Conservation (phyloP, 1,140 invertebrate species). For the Diabrotica virgifera region DNA sequence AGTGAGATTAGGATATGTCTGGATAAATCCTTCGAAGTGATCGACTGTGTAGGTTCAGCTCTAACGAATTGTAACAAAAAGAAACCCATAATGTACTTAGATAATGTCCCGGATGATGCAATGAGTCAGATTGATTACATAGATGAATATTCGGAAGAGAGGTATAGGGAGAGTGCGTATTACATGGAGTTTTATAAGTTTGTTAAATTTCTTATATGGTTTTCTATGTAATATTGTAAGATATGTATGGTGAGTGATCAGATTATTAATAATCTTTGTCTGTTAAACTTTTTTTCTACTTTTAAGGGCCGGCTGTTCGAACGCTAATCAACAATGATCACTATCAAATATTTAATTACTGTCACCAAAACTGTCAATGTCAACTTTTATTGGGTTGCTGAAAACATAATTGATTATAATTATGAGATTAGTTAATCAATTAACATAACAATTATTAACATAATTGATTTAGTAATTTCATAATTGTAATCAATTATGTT, state of each 20-base stretch:
- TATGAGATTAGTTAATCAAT: no score
- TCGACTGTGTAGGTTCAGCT: slow-evolving; percentile 39
- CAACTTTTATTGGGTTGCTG: no score
- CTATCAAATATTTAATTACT: no score
- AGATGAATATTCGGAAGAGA: slow-evolving; percentile 14
- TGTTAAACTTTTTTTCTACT: no score
- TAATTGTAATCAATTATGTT: no score
- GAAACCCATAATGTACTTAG: slow-evolving; percentile 57
- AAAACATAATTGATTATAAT: no score
- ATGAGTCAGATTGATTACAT: slow-evolving; percentile 10
- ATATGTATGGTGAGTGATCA: not conserved
- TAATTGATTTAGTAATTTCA: no score
- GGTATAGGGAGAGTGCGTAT: slow-evolving; percentile 19
- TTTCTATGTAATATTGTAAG: slow-evolving; percentile 27
- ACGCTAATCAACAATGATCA: no score
- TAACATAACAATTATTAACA: no score
- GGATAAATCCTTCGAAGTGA: slow-evolving; percentile 54
- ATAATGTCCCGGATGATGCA: slow-evolving; percentile 18
- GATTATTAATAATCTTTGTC: no score
- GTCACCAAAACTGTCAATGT: no score
- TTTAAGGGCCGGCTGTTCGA: no score
- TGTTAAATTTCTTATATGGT: slow-evolving; percentile 35
- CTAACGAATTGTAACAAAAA: slow-evolving; percentile 58
- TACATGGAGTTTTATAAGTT: slow-evolving; percentile 31
- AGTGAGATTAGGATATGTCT: slow-evolving; percentile 68